phyloP scores from a whole-genome alignment of 1,140 invertebrate genomes.

The Orius insidiosus region DNA sequence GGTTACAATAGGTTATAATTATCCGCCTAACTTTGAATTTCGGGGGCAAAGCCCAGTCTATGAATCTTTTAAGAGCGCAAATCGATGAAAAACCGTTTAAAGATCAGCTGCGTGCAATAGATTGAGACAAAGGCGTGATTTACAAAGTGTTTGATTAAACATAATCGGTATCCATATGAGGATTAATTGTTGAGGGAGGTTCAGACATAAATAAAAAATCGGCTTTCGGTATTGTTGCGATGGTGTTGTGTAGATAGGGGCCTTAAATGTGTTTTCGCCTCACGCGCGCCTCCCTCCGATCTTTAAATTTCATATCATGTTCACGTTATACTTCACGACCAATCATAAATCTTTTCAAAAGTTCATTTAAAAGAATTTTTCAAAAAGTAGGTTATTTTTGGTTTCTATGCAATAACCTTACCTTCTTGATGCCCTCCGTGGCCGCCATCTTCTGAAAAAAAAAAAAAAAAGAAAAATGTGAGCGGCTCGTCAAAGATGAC shows the following conservation, averaged over 20 bases:
- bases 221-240: constrained; percentile 6
- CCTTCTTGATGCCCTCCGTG: constrained; percentile 14
- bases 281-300: constrained; percentile 5
- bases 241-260: constrained; percentile 8
- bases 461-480: not conserved
- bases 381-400: not conserved
- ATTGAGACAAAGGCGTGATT: constrained; percentile 5
- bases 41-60: too few relatives aligned
- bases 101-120: too few relatives aligned
- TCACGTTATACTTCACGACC: constrained; percentile 12
- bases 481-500: too few relatives aligned
- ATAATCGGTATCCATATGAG: constrained; percentile 5
- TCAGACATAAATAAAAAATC: constrained; percentile 5
- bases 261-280: constrained; percentile 10
- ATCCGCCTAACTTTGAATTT: too few relatives aligned
- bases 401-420: constrained; percentile 1
- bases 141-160: constrained; percentile 8
- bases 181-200: constrained; percentile 2
- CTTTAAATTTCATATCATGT: constrained; percentile 14
- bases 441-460: constrained; percentile 14
- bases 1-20: too few relatives aligned
- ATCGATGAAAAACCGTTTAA: too few relatives aligned
- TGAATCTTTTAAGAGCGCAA: too few relatives aligned
- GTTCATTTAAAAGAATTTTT: too few relatives aligned
- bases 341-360: too few relatives aligned